Base-by-base conservation (phyloP, 2,888 invertebrate genomes). In the Hirudinaria manillensis region DNA sequence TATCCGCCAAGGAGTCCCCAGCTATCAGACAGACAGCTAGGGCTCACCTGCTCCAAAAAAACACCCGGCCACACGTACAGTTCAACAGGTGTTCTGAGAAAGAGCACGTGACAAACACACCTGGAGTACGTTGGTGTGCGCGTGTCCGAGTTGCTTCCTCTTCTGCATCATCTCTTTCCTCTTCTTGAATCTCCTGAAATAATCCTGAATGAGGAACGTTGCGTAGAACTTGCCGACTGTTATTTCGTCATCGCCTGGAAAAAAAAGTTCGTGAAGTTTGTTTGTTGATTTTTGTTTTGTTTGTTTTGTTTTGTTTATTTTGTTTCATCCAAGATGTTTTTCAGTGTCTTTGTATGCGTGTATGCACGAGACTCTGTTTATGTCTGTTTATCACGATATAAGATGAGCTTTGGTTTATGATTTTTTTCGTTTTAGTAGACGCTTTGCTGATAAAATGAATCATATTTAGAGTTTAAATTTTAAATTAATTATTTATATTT, bases 151-250 rank as follows among this genome's bases (percentile, higher is more conserved):
- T 76, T 83, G 83, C 51, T 80, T 78, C 73, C 84, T 82, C 77
- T 84, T 84, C 77, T 80, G 81, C 81, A 84, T 83, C 78, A 83
- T 83, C 81, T 88, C 88, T 80, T 98, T 91, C 75, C 88, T 85
- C 86, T 99, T 99, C 87, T 98, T 99, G 87, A 99, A 99, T 82
- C 98, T 90, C 81, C 98, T 90, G 87, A 99, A 99, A 87, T 99
- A 99, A 86, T 99, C 99, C 87, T 99, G 99, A 83, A 99, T 99
- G 45, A 99, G 90, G 89, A 99, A 99, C n/a, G 98, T 99, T 68
- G 99, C 99, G 87, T 99, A 99, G 87, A 99, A 99, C 87, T 99
- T 99, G 77, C 98, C 99, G 16, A 99, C 98, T 0, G 99, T 99
- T 68, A 99, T 97, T 86, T 99, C 98, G 84, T 99, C 98, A 83